Evolutionary conservation across 2,797 vertebrate genomes (phyloP).

Genomic region (Chaenodraco wilsoni): DNA sequence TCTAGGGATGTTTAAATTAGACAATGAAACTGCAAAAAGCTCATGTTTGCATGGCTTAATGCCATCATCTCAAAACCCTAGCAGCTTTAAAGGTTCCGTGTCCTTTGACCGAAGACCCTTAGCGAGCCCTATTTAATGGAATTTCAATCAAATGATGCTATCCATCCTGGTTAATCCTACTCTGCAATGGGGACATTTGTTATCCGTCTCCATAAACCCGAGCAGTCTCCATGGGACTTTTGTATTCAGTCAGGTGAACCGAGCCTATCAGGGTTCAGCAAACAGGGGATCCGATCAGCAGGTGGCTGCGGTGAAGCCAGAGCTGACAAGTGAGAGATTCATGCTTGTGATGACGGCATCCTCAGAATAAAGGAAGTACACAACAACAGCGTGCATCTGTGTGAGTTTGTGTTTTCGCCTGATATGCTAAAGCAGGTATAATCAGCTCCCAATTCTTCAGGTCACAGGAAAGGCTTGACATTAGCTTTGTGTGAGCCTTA

Average conservation of each 20-base stretch:
- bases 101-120: slow-evolving; percentile 24
- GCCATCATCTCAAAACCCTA: background rate
- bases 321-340: slow-evolving; percentile 38
- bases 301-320: slow-evolving; percentile 35
- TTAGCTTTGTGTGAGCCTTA: slow-evolving; percentile 66
- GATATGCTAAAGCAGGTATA: slow-evolving; percentile 27
- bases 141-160: slow-evolving; percentile 50
- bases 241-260: slow-evolving; percentile 14
- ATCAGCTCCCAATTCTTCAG: slow-evolving; percentile 51
- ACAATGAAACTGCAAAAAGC: background rate
- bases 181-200: slow-evolving; percentile 42
- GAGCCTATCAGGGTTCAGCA: slow-evolving; percentile 15
- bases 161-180: slow-evolving; percentile 56
- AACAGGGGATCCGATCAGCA: slow-evolving; percentile 39
- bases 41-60: slow-evolving; percentile 10
- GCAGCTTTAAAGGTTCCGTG: slow-evolving; percentile 17
- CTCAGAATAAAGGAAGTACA: slow-evolving; percentile 18
- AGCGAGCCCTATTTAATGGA: slow-evolving; percentile 48
- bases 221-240: slow-evolving; percentile 32
- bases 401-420: slow-evolving; percentile 13
- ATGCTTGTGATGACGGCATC: slow-evolving; percentile 23
- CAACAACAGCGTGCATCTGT: background rate
- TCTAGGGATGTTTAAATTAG: slow-evolving; percentile 2
- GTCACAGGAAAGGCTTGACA: slow-evolving; percentile 58
- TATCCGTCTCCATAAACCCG: slow-evolving; percentile 53